Evolutionary conservation across 1,140 invertebrate species (phyloP).

Genomic region (Bicyclus anynana): DNA sequence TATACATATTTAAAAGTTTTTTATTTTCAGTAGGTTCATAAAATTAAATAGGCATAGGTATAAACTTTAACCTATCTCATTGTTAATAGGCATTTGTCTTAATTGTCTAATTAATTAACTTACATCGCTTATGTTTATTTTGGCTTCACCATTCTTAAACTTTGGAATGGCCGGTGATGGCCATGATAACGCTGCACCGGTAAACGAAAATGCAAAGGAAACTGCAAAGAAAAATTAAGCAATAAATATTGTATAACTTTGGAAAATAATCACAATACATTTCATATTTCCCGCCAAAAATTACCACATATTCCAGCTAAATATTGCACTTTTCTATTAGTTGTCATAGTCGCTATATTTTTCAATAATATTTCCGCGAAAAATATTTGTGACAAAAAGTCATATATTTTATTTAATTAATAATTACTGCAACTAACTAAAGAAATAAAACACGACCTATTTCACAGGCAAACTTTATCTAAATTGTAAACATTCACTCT

Average conservation of each 20-base stretch:
- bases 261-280: background rate
- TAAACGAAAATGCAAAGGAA: slow-evolving; percentile 62
- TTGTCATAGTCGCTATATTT: slow-evolving; percentile 11
- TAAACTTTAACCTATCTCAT: background rate
- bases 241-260: slow-evolving; percentile 6
- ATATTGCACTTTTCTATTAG: slow-evolving; percentile 58
- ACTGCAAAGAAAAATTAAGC: slow-evolving; percentile 36
- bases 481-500: no score
- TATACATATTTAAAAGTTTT: no score
- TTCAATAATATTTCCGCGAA: no score
- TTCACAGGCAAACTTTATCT: no score
- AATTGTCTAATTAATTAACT: slow-evolving; percentile 26
- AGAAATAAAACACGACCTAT: no score
- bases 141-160: slow-evolving; percentile 62
- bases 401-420: no score
- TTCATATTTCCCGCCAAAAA: slow-evolving; percentile 45
- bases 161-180: slow-evolving; percentile 76
- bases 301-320: slow-evolving; percentile 59
- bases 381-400: no score
- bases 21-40: no score
- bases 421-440: no score
- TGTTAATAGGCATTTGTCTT: no score
- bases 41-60: no score
- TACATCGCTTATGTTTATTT: slow-evolving; percentile 61
- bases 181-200: slow-evolving; percentile 66